Conservation (phyloP, 2,888 invertebrate genomes). For the Thalpophila matura region DNA sequence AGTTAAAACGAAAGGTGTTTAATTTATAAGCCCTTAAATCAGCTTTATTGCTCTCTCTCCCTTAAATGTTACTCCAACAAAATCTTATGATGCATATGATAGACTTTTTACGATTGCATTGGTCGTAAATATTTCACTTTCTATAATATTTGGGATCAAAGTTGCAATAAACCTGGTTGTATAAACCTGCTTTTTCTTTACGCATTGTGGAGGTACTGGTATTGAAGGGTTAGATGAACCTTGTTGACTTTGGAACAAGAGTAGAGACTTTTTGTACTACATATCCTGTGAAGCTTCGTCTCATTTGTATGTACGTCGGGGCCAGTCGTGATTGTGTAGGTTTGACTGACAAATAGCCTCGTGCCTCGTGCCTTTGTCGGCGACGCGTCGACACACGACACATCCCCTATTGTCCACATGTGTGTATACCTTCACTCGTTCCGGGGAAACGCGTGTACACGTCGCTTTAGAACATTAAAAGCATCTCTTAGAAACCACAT, state of each 20-base stretch:
- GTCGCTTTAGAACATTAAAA: constrained; percentile 49
- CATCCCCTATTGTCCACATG: constrained; percentile 74
- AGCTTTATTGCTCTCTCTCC: constrained; percentile 77
- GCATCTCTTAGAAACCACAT: constrained; percentile 49
- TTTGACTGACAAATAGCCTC: constrained; percentile 81
- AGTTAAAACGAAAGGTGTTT: constrained; percentile 78
- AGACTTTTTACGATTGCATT: constrained; percentile 71
- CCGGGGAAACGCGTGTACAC: constrained; percentile 66
- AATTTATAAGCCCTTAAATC: constrained; percentile 84
- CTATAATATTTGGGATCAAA: constrained; percentile 58
- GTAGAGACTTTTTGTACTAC: constrained; percentile 59
- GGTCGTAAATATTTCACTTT: constrained; percentile 79
- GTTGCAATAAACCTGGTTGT: constrained; percentile 40
- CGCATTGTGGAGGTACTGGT: constrained; percentile 10
- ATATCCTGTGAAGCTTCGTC: constrained; percentile 69
- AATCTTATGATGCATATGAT: constrained; percentile 63
- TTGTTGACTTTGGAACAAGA: constrained; percentile 59
- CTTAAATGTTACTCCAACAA: constrained; percentile 69
- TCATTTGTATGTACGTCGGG: constrained; percentile 78
- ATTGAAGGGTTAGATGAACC: constrained; percentile 48
- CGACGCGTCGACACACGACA: constrained; percentile 75
- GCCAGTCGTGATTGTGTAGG: constrained; percentile 73
- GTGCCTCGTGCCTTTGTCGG: constrained; percentile 81
- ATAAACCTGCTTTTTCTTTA: constrained; percentile 17
- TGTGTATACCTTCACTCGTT: constrained; percentile 68